Evolutionary conservation across 2,113 vertebrate genomes (phyloP).

Genomic region (Rhynchopsitta pachyrhyncha): DNA sequence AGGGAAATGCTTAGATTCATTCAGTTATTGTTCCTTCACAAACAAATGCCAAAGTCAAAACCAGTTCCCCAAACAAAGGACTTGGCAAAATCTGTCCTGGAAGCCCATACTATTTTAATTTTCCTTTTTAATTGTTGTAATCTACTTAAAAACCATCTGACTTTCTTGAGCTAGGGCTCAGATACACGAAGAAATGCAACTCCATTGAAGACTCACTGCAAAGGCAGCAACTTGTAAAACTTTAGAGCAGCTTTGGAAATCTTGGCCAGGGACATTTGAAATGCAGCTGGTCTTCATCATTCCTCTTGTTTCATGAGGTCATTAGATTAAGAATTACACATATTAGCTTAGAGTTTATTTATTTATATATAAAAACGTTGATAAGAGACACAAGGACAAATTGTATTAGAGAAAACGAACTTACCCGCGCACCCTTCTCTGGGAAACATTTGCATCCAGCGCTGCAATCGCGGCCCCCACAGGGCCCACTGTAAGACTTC

Average conservation of each 20-base stretch:
- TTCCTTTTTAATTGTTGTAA: background rate
- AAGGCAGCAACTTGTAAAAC: background rate
- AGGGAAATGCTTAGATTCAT: background rate
- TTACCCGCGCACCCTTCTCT: conserved; percentile 88
- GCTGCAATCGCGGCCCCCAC: conserved; percentile 83
- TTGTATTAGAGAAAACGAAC: conserved; percentile 46
- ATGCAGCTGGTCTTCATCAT: conserved; percentile 55
- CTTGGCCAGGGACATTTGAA: background rate
- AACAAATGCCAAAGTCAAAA: conserved; percentile 12
- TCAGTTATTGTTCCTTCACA: background rate
- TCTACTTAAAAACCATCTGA: background rate
- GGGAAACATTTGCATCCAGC: conserved; percentile 82
- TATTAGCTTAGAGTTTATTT: background rate
- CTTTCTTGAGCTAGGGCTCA: background rate
- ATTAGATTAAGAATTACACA: conserved; percentile 29
- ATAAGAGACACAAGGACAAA: conserved; percentile 24
- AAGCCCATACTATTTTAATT: background rate
- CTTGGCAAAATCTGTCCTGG: background rate
- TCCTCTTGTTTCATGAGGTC: conserved; percentile 16
- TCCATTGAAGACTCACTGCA: background rate
- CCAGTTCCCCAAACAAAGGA: background rate
- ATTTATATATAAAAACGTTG: background rate
- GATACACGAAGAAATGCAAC: background rate
- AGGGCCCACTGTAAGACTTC: conserved; percentile 76
- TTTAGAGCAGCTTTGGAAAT: background rate